Evolutionary conservation across 2,797 vertebrate genomes (phyloP), one percentile per base, ranked within the genome.

Genomic region (Sebastiscus albofasciatus): DNA sequence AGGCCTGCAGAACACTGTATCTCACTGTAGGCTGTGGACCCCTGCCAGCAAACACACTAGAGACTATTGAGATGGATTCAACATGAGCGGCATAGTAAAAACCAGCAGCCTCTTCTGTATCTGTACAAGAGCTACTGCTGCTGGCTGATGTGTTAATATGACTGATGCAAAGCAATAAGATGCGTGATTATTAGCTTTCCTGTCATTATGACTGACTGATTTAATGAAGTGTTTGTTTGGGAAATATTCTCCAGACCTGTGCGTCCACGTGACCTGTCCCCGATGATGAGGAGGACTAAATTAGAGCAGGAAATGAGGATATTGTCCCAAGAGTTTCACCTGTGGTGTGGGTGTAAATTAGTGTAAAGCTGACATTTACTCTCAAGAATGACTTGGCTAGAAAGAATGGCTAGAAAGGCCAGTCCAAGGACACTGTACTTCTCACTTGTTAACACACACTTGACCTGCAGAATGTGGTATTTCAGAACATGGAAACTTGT

Each of bases 21-120:
- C 77, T 86, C 70, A 92, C 87, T 90, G 87, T 91, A 85, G 87
- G 88, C 80, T 87, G 85, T 90, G 89, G 92, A 88, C 18, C 20
- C 79, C 77, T 88, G 90, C 90, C 92, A 93, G 68, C 68, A 76
- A 80, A 87, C 85, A 84, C 91, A 90, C 84, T 24, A 80, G 87
- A 91, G 89, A 89, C 80, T 16, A 75, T 80, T 85, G 81, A 90
- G 64, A 75, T 72, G 71, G 83, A 83, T 87, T 90, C 79, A 75
- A 75, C 82, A 90, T 31, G 64, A 90, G 80, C 79, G 59, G 85
- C 71, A 75, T 71, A 71, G 67, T 83, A 55, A 89, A 83, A 81
- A 59, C 24, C 58, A 72, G 71, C 27, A 73, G 55, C 68, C 70
- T 72, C 62, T 66, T 52, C 29, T 83, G 58, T 75, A 33, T 77